Conservation (phyloP, 1,140 invertebrate species). For the Penaeus japonicus region DNA sequence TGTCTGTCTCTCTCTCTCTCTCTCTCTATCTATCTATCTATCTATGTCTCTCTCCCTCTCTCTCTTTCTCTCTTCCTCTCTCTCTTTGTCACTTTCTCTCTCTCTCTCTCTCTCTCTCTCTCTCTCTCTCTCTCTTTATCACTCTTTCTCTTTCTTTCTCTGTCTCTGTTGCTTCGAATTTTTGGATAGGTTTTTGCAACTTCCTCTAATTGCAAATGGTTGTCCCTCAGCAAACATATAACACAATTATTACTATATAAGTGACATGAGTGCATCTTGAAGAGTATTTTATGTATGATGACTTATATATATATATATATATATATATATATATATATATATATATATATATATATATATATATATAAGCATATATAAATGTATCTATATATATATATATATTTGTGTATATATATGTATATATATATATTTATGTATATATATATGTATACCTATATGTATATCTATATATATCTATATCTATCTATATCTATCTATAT, state of each 20-base stretch:
- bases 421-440: neutral
- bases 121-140: neutral
- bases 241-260: no score
- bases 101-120: neutral
- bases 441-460: neutral
- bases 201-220: no score
- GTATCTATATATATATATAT: neutral
- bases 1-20: neutral
- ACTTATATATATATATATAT: neutral
- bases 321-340: conserved; percentile 6
- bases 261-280: no score
- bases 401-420: neutral
- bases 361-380: neutral
- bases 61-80: neutral
- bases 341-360: neutral
- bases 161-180: no score
- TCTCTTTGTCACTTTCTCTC: neutral
- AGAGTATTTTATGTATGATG: neutral
- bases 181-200: no score
- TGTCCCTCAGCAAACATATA: no score
- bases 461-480: neutral
- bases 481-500: neutral
- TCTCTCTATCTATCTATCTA: neutral
- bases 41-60: no score
- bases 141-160: neutral